Evolutionary conservation across 23 tunicate genomes (phyloP).

Genomic region (Trididemnum clinides): DNA sequence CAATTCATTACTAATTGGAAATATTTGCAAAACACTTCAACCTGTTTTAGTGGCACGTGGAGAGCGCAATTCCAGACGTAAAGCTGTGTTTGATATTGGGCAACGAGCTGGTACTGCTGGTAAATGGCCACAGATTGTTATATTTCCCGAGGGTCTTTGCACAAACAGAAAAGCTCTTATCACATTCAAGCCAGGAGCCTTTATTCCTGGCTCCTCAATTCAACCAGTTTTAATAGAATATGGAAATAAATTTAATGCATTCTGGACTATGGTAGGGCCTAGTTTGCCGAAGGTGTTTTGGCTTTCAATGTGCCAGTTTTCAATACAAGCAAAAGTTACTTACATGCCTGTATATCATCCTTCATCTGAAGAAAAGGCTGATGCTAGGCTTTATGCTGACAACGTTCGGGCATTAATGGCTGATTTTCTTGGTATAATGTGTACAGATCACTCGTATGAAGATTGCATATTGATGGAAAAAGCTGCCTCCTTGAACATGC

Average conservation of each 20-base stretch:
- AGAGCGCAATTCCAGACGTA: conserved; percentile 65
- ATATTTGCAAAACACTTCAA: conserved; percentile 44
- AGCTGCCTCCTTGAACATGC: conserved; percentile 58
- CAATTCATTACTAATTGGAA: conserved; percentile 48
- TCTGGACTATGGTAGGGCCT: conserved; percentile 82
- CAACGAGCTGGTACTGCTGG: conserved; percentile 35
- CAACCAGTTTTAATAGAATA: conserved; percentile 74
- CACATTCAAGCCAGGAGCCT: conserved; percentile 86
- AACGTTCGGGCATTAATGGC: conserved; percentile 64
- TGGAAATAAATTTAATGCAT: conserved; percentile 63
- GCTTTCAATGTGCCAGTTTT: conserved; percentile 79
- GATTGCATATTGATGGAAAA: conserved; percentile 80
- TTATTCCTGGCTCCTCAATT: conserved; percentile 80
- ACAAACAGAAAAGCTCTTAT: conserved; percentile 83
- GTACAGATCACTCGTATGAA: conserved; percentile 81
- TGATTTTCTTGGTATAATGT: conserved; percentile 35
- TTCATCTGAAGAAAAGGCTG: conserved; percentile 32
- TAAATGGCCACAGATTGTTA: conserved; percentile 65
- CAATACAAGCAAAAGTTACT: conserved; percentile 26
- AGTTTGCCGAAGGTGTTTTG: conserved; percentile 55
- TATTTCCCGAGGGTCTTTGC: conserved; percentile 95
- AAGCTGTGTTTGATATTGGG: conserved; percentile 37
- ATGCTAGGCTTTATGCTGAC: conserved; percentile 73
- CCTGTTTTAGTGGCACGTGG: conserved; percentile 62
- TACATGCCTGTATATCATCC: conserved; percentile 81